Evolutionary conservation across 2,888 invertebrate genomes (phyloP), one percentile per base, ranked within the genome.

Genomic region (Alloplasta piceator): DNA sequence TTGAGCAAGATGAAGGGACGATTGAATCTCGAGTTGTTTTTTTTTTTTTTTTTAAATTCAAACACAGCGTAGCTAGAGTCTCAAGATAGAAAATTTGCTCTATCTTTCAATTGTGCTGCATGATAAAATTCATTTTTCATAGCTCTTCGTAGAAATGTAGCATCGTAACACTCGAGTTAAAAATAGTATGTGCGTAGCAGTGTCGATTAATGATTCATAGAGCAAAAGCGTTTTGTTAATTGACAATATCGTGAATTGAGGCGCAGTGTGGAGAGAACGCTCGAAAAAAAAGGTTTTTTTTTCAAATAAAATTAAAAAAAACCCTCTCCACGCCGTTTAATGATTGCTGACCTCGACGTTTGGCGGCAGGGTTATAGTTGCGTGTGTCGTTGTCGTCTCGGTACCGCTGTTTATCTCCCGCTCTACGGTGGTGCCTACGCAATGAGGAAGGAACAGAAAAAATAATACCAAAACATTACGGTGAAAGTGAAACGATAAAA

Each of bases 371-470:
- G 91, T 91, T 87, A 92, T 92, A 84, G 91, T 92, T 84, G 92
- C 92, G 80, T 91, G 92, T 86, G 92, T 92, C 77, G 91, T 91
- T 81, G 92, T 92, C 84, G 91, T 92, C 89, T 92, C 92, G 41
- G 90, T 90, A 84, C 92, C 92, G 85, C 90, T 92, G 85, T 87
- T 81, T 85, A 91, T 91, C 86, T 92, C 92, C 89, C 91, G 89
- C 85, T 92, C 92, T 90, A 92, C 89, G 66, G 89, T 91, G 80
- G 91, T 92, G 89, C 91, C 92, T 92, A 88, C 86, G 84, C 84
- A 87, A 88, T 77, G 43, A 72, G 68, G 55, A 58, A 56, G 38
- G 61, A 26, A 66, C 73, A 39, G 26, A 72, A 63, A 64, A 76
- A 79, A 83, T 67, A 55, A 72, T 55, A 66, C 80, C 75, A 68